Conservation (phyloP, 1,140 invertebrate species). For the Drosophila sp. region DNA sequence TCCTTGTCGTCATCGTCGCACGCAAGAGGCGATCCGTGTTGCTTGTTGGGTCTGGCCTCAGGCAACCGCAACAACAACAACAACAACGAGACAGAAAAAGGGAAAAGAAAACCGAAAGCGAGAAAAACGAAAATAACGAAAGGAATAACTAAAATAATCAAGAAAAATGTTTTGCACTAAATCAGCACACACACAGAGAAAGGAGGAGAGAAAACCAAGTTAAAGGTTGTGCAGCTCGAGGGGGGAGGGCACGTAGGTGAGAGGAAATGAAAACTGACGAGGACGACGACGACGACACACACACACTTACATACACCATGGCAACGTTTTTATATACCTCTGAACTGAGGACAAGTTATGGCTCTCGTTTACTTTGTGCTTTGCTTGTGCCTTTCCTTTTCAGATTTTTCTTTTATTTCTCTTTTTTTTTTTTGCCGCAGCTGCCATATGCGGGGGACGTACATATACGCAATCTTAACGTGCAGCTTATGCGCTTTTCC, state of each 20-base stretch:
- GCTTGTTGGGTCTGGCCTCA: conserved; percentile 7
- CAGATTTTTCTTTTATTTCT: conserved; percentile 5
- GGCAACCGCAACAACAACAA: conserved; percentile 39
- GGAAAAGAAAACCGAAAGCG: conserved; percentile 6
- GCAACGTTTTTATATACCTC: not conserved
- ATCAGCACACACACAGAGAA: conserved; percentile 47
- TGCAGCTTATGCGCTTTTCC: conserved; percentile 77
- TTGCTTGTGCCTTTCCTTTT: not conserved
- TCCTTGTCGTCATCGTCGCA: not conserved
- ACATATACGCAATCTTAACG: conserved; percentile 70
- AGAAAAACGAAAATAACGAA: conserved; percentile 42
- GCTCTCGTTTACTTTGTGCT: not conserved
- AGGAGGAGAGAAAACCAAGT: not conserved
- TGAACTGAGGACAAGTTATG: conserved; percentile 13
- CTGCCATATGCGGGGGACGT: conserved; percentile 57
- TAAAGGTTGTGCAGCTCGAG: conserved; percentile 61
- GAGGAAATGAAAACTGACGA: conserved; percentile 74
- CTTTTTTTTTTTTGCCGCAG: conserved; percentile 22
- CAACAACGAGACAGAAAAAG: conserved; percentile 32
- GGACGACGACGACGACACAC: conserved; percentile 42
- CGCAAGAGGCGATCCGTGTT: conserved; percentile 12
- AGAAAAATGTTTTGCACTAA: conserved; percentile 78
- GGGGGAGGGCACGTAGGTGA: conserved; percentile 4
- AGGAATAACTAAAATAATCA: conserved; percentile 72
- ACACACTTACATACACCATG: not conserved